phyloP scores from a whole-genome alignment of 1,140 invertebrate species.

The Drosophila serrata region DNA sequence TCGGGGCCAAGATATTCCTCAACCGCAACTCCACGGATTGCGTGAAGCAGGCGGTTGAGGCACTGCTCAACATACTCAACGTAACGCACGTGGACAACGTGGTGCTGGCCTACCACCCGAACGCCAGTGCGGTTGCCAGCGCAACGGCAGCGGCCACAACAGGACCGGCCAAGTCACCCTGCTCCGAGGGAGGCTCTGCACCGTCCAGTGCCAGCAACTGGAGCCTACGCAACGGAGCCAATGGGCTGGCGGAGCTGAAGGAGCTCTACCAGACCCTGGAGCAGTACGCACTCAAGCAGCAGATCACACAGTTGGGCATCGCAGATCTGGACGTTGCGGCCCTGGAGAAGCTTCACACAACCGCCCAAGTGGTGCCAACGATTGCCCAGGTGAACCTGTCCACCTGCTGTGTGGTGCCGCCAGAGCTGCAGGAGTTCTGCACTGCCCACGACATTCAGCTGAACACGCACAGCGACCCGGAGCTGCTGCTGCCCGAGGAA shows the following conservation, averaged over 20 bases:
- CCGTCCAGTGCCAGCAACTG: constrained; percentile 70
- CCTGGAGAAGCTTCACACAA: constrained; percentile 91
- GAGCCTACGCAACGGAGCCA: constrained; percentile 77
- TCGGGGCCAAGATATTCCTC: constrained; percentile 89
- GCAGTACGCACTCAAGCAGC: constrained; percentile 64
- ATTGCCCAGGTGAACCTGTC: constrained; percentile 98
- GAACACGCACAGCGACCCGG: constrained; percentile 97
- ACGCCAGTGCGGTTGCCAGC: constrained; percentile 56
- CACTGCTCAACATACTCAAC: constrained; percentile 71
- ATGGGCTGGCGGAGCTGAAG: constrained; percentile 86
- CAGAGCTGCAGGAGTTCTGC: constrained; percentile 95
- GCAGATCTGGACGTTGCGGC: constrained; percentile 94
- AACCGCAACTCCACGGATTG: constrained; percentile 84
- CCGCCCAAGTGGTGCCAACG: constrained; percentile 93
- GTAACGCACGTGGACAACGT: constrained; percentile 82
- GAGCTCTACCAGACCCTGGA: constrained; percentile 86
- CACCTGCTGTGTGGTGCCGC: constrained; percentile 97
- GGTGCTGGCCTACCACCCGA: constrained; percentile 83
- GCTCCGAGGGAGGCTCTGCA: constrained; percentile 17
- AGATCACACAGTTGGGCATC: constrained; percentile 92
- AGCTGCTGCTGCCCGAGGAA: constrained; percentile 87
- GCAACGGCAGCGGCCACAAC: constrained; percentile 60
- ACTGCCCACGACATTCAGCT: constrained; percentile 96
- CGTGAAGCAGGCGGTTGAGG: constrained; percentile 67
- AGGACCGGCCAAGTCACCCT: constrained; percentile 39